Evolutionary conservation across 2,888 invertebrate species (phyloP), one percentile per base, ranked within the genome.

Genomic region (Pemphredon lugubris): DNA sequence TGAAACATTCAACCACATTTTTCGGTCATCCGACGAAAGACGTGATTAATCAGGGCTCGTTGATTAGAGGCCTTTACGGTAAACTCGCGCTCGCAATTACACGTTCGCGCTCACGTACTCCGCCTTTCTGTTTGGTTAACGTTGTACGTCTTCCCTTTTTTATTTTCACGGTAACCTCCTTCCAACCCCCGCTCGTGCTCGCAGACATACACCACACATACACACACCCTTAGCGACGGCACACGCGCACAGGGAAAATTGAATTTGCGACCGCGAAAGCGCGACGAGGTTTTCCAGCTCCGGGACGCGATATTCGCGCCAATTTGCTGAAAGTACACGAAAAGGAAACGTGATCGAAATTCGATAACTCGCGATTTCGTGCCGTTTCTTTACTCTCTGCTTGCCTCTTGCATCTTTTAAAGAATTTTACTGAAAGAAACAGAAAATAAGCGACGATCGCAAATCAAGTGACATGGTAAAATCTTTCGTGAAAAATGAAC

Each of bases 281-380:
- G 68, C 51, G 69, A 66, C 69, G 64, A 68, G 71, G 44, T 66
- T 66, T 53, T 39, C 51, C 21, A 26, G 44, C 42, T 65, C 59
- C 23, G 37, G 59, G 50, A 59, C 59, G 51, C 61, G 69, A 69
- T 64, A 77, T 58, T 61, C 61, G 74, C 64, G 42, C 58, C 60
- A 77, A 77, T 75, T 73, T 78, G 61, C 60, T 55, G 73, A 77
- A 73, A 76, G 74, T 79, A 74, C 77, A 67, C 64, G 82, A 53
- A 20, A 61, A 51, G 50, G 59, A 60, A 60, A 80, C 79, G 81
- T 77, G 81, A 81, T 84, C 75, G 80, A 84, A 84, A 83, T 82
- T 84, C 80, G 77, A 83, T 81, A 83, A 77, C 71, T 51, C 51
- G 47, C 60, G 63, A 61, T 60, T 48, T 39, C 39, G 40, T 37